Conservation (phyloP, 2,113 vertebrate species). For the Burhinus bistriatus region DNA sequence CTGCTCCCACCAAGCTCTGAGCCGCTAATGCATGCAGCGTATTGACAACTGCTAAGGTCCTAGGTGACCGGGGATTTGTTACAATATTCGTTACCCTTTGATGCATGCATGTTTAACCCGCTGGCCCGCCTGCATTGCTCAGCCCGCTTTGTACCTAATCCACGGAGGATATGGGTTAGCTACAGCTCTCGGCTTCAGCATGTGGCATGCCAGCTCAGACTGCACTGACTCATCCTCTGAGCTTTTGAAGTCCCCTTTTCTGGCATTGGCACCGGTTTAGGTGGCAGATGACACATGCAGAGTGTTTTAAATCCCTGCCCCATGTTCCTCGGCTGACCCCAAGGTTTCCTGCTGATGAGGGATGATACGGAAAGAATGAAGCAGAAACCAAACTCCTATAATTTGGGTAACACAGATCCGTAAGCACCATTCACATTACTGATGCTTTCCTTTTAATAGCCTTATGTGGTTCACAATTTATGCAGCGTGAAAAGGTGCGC, state of each 20-base stretch:
- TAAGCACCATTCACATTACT: accelerated
- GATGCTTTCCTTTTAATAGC: not conserved
- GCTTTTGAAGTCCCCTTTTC: not conserved
- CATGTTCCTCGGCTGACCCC: accelerated
- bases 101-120: not conserved
- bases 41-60: not conserved
- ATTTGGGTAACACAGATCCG: not conserved
- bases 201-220: not conserved
- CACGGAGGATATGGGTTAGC: not conserved
- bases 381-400: not conserved
- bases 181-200: not conserved
- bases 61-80: not conserved
- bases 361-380: not conserved
- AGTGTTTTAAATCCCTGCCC: not conserved
- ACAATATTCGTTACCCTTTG: not conserved
- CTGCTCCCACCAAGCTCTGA: not conserved
- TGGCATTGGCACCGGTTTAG: not conserved
- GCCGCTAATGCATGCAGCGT: not conserved
- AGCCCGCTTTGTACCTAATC: not conserved
- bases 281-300: not conserved
- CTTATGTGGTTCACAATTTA: not conserved
- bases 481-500: not conserved
- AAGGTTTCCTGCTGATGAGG: not conserved
- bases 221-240: not conserved
- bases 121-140: not conserved